Evolutionary conservation across 2,888 invertebrate species (phyloP), one percentile per base, ranked within the genome.

Genomic region (Brenthis daphne): DNA sequence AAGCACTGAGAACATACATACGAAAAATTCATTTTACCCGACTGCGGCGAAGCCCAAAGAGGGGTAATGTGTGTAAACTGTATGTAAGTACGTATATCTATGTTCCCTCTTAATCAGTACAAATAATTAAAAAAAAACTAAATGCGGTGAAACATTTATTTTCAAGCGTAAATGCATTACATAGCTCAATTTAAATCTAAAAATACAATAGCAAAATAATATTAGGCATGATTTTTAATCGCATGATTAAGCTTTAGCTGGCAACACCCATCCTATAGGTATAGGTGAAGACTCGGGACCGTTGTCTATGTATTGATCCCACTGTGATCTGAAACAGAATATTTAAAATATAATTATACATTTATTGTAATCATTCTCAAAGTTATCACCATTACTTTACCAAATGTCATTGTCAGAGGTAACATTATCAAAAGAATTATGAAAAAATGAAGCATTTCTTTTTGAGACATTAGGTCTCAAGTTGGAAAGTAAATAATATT

Each of bases 181-280:
- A 63, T 64, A 63, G 55, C 63, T 16, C 20, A 54, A 65, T 65
- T 54, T 14, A 51, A 50, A 57, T 63, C 24, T 54, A 51, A 50
- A 60, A 67, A 47, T 51, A 16, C 29, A 61, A 24, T 54, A 55
- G 63, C 65, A 65, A 68, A 72, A 56, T 61, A 67, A 58, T 54
- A 56, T 48, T 65, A 70, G 58, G 68, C 65, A 57, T 63, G 56
- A 65, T 60, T 65, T 60, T 43, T 8, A 43, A 43, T 43, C 11
- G 37, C 37, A 37, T 24, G 48, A 51, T 61, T 29, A 55, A 67
- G 57, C 64, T 50, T 61, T n/a, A 16, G 50, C 43, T 54, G 93
- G 96, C 50, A 95, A 80, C 24, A 96, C 93, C 96, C 96, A 97
- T 0, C 96, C 96, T 48, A 94, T 78, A 11, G 97, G 97, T 74